A percentile compares a stretch with the other conserved stretches of the same genome.
Evolutionary conservation across 2,113 vertebrate species (phyloP).

Genomic region (Catharus fuscescens): DNA sequence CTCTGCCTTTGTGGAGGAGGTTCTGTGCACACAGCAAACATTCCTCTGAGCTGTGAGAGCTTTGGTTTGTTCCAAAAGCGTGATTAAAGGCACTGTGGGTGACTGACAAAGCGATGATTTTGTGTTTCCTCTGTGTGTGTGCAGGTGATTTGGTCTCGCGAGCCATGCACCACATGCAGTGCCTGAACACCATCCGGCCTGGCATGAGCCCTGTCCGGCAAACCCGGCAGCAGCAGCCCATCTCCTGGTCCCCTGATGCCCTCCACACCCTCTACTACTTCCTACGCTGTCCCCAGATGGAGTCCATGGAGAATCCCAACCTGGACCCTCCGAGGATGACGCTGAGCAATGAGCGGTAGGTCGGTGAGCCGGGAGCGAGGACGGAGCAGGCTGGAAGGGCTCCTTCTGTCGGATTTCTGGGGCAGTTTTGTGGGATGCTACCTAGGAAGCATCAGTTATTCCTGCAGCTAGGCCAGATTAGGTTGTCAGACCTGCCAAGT

Average conservation of each 20-base stretch:
- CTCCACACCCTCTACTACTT: conserved; percentile 99
- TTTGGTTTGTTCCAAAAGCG: neutral
- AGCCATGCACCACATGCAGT: conserved; percentile 99
- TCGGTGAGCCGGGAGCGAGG: accelerated
- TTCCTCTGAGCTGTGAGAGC: neutral
- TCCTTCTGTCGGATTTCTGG: neutral
- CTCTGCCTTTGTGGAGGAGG: neutral
- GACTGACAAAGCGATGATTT: neutral
- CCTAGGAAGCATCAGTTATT: conserved; percentile 20
- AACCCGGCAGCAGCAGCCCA: conserved; percentile 85
- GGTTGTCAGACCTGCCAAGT: conserved; percentile 9
- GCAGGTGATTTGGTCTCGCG: conserved; percentile 95
- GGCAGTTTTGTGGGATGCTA: neutral
- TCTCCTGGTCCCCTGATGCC: conserved; percentile 95
- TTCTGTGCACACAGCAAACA: neutral
- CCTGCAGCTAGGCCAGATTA: conserved; percentile 14
- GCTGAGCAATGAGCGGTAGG: conserved; percentile 92
- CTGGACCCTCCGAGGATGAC: conserved; percentile 96
- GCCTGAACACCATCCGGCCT: conserved; percentile 83
- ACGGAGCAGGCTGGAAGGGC: neutral
- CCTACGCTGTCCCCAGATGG: conserved; percentile 97
- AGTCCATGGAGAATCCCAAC: conserved; percentile 99
- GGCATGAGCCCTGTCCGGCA: conserved; percentile 90
- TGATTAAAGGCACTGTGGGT: neutral
- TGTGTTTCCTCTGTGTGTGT: neutral